These are phyloP conservation scores for Delphinus delphis DNA, from an alignment of 2,113 vertebrate genomes.

Conservation along the genomic window DNA sequence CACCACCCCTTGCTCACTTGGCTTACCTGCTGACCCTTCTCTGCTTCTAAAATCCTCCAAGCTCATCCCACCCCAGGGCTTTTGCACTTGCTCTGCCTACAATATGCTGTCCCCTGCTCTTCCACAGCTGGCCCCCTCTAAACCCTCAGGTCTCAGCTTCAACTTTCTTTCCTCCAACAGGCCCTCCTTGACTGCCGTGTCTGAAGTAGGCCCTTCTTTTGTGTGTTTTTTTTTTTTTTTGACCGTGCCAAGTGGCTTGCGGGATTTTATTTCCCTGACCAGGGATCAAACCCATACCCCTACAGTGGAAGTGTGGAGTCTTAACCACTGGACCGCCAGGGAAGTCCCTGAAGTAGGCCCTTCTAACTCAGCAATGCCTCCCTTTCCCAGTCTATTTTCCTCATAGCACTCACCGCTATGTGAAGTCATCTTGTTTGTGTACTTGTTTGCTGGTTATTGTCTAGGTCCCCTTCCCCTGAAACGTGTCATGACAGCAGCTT, in stretches of 20 bases:
- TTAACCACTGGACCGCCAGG: neutral
- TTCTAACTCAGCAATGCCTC: neutral
- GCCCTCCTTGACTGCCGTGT: neutral
- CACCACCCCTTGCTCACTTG: neutral
- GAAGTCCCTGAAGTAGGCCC: neutral
- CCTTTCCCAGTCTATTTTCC: neutral
- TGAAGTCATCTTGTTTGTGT: neutral
- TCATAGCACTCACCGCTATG: neutral
- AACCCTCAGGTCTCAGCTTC: neutral
- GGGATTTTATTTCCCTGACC: neutral
- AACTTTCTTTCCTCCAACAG: neutral
- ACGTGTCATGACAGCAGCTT: neutral
- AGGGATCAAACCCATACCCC: neutral
- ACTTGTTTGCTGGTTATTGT: neutral
- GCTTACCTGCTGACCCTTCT: neutral
- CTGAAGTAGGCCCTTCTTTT: neutral
- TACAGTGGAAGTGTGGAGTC: neutral
- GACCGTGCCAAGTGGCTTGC: neutral
- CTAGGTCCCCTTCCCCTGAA: neutral
- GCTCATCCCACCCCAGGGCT: neutral
- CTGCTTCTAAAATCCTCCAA: neutral
- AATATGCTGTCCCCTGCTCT: fast-evolving
- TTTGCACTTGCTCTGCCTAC: neutral
- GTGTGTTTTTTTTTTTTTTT: neutral
- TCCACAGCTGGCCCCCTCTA: neutral